Evolutionary conservation across 2,888 invertebrate genomes (phyloP), one percentile per base, ranked within the genome.

Genomic region (Sycophila texana): DNA sequence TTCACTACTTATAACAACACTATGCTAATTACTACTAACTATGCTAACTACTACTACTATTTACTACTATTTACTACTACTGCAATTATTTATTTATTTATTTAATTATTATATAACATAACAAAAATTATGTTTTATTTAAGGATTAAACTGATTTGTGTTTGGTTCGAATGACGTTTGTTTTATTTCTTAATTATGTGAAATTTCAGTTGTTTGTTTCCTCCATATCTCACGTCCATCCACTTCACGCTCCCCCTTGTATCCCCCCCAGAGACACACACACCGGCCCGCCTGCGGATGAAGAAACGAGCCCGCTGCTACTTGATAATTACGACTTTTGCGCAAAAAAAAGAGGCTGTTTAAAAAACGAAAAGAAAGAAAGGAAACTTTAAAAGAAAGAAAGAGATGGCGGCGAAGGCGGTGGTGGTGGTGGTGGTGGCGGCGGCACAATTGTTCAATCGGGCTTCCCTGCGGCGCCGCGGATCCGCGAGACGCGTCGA

Each of bases 141-240:
- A 89, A 88, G 88, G 86, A 90, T 90, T 90, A 90, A 90, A 90
- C 90, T 90, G 89, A 89, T 90, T 90, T 90, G 89, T 89, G 89
- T 90, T 90, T 90, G 88, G 89, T 90, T 90, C 89, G 84, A 89
- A 86, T 83, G 86, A 76, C 74, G 72, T 77, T 76, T 75, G 73
- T 81, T 77, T 81, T 75, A 80, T 81, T 82, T 77, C 79, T 79
- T 73, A 68, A 67, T 79, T 71, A 75, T 73, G 60, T 76, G 22
- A 75, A 63, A 61, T 77, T 80, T 77, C 53, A 80, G 30, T 80
- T 80, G 57, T 71, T 74, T 77, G 47, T 74, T 71, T 77, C 77
- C 77, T 75, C 55, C 77, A 75, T n/a, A n/a, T 67, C 16, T 74
- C 77, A 72, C 47, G 63, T 72, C 77, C 77, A 75, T 77, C 71